Percentiles rank a stretch among this genome's conserved stretches.
These are phyloP conservation scores for Clamator glandarius DNA, from an alignment of 2,797 vertebrate species.

Conservation along the genomic window DNA sequence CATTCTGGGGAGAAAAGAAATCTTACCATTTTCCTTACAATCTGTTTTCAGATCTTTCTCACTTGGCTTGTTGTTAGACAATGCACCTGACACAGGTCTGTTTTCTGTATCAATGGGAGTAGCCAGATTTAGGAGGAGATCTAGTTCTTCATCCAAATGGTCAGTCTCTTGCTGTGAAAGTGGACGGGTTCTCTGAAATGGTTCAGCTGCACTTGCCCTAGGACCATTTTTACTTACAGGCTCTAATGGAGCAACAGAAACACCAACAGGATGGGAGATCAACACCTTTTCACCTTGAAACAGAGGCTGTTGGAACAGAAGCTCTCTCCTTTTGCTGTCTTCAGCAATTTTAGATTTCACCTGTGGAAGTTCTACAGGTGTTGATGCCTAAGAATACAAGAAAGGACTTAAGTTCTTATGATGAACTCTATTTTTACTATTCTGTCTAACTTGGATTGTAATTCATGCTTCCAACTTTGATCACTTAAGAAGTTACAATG, in stretches of 20 bases:
- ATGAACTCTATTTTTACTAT: neutral
- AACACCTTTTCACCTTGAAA: neutral
- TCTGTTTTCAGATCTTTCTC: slow-evolving; percentile 25
- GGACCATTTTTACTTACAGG: slow-evolving; percentile 14
- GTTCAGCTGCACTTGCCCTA: neutral
- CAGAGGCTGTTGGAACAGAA: slow-evolving; percentile 59
- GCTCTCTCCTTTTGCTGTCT: slow-evolving; percentile 49
- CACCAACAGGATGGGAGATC: neutral
- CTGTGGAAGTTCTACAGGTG: slow-evolving; percentile 85
- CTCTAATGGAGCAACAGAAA: neutral
- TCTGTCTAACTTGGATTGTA: neutral
- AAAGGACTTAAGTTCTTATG: neutral
- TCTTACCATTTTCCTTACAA: slow-evolving; percentile 64
- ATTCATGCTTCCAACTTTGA: neutral
- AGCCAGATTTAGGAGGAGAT: slow-evolving; percentile 86
- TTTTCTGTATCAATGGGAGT: slow-evolving; percentile 62
- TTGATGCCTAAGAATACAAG: slow-evolving; percentile 73
- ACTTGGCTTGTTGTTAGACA: neutral
- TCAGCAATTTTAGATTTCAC: slow-evolving; percentile 72
- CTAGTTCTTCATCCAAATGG: slow-evolving; percentile 86
- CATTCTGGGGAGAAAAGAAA: neutral
- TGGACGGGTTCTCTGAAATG: neutral
- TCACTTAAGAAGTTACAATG: neutral
- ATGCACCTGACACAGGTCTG: neutral
- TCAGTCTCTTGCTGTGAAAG: slow-evolving; percentile 44